Conservation (phyloP, 2,797 vertebrate species). For the Synaphobranchus kaupii region DNA sequence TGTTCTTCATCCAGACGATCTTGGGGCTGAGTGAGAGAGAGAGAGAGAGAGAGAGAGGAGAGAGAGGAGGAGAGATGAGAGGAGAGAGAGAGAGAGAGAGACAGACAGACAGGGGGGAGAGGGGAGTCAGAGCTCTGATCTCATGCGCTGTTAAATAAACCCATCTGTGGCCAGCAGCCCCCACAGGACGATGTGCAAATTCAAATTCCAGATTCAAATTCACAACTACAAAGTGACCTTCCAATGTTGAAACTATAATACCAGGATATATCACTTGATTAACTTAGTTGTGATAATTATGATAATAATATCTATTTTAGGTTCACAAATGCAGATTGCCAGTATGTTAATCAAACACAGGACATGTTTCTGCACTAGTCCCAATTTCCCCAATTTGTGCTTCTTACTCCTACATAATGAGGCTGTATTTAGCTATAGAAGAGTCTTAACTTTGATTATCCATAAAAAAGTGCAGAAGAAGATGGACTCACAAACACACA, state of each 20-base stretch:
- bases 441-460: background rate
- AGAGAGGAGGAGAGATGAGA: background rate
- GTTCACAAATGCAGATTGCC: no score
- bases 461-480: background rate
- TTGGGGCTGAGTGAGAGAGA: conserved; percentile 70
- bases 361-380: no score
- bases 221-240: no score
- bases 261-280: no score
- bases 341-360: no score
- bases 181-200: background rate
- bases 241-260: conserved; percentile 36
- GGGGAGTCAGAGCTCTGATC: background rate
- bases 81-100: conserved; percentile 30
- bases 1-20: conserved; percentile 92
- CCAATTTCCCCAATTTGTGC: no score
- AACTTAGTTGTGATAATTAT: no score
- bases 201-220: background rate
- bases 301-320: no score
- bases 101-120: conserved; percentile 37
- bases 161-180: background rate
- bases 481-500: conserved; percentile 23
- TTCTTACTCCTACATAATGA: no score
- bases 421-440: background rate
- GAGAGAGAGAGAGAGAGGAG: background rate
- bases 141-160: no score